A percentile compares a stretch with the other conserved stretches of the same genome.
Conservation (phyloP, 2,888 invertebrate genomes). For the Alitta virens region DNA sequence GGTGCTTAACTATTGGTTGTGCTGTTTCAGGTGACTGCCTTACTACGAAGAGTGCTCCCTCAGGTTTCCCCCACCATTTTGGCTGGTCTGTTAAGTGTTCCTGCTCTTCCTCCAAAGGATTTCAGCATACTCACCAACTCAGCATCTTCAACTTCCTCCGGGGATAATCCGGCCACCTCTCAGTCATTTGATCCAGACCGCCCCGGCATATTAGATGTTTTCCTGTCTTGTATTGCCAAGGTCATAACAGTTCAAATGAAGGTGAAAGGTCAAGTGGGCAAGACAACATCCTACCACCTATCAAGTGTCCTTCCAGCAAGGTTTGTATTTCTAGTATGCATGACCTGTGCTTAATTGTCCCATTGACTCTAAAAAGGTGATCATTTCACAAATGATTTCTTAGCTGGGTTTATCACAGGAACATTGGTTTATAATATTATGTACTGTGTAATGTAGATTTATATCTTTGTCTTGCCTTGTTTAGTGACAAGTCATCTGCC, state of each 20-base stretch:
- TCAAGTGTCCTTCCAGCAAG: conserved; percentile 50
- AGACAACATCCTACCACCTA: conserved; percentile 62
- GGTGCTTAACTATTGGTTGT: no score
- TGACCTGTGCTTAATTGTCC: no score
- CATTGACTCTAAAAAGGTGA: no score
- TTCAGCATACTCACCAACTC: conserved; percentile 70
- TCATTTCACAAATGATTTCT: no score
- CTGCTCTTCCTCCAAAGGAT: conserved; percentile 71
- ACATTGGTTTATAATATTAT: no score
- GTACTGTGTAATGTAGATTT: no score
- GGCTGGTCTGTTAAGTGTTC: conserved; percentile 73
- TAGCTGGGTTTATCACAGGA: no score
- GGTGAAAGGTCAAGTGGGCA: conserved; percentile 62
- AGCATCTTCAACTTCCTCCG: conserved; percentile 15
- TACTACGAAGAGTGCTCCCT: conserved; percentile 81
- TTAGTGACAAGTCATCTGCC: conserved; percentile 19
- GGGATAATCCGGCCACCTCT: conserved; percentile 33
- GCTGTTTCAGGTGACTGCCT: conserved; percentile 71
- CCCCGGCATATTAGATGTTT: conserved; percentile 81
- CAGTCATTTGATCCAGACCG: conserved; percentile 49
- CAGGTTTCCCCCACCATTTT: conserved; percentile 85
- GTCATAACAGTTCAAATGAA: conserved; percentile 87
- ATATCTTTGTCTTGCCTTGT: background rate
- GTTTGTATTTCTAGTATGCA: background rate
- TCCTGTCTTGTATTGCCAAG: conserved; percentile 87